Conservation (phyloP, 2,888 invertebrate species). For the Gasteruption jaculator region DNA sequence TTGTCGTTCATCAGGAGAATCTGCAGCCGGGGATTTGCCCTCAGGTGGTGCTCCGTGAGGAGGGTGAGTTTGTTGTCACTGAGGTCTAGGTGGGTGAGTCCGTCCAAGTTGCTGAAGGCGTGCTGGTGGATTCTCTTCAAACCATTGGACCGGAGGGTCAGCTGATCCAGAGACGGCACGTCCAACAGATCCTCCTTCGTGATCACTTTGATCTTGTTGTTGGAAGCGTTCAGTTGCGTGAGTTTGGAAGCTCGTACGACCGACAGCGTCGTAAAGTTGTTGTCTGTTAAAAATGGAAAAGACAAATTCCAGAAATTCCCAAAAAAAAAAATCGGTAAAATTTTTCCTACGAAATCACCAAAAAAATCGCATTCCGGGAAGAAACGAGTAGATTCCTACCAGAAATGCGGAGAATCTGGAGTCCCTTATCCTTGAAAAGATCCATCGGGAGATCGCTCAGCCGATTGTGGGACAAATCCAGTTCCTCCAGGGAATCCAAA, state of each 20-base stretch:
- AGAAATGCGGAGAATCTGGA: constrained; percentile 58
- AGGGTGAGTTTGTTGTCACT: constrained; percentile 68
- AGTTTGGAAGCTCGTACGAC: constrained; percentile 62
- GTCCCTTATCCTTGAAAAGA: constrained; percentile 63
- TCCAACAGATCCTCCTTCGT: constrained; percentile 64
- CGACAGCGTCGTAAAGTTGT: constrained; percentile 63
- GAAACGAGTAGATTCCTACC: constrained; percentile 24
- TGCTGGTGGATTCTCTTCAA: constrained; percentile 66
- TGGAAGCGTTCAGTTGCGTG: constrained; percentile 65
- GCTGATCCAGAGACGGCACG: constrained; percentile 61
- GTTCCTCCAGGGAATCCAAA: constrained; percentile 63
- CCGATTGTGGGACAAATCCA: constrained; percentile 69
- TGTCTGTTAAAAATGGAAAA: constrained; percentile 45
- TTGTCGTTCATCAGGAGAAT: constrained; percentile 70
- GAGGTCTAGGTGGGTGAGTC: constrained; percentile 68
- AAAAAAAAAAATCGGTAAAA: constrained; percentile 2
- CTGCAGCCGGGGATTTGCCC: constrained; percentile 65
- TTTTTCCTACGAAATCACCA: neutral
- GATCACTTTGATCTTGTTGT: constrained; percentile 64
- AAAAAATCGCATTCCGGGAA: neutral
- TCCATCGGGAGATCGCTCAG: constrained; percentile 61
- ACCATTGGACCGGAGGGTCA: constrained; percentile 67
- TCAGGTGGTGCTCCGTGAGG: constrained; percentile 66
- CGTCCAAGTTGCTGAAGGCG: constrained; percentile 64
- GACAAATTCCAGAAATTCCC: neutral